Percentiles rank a stretch among this genome's conserved stretches.
These are phyloP conservation scores for Anagyrus pseudococci DNA, from an alignment of 2,888 invertebrate genomes.

Conservation along the genomic window DNA sequence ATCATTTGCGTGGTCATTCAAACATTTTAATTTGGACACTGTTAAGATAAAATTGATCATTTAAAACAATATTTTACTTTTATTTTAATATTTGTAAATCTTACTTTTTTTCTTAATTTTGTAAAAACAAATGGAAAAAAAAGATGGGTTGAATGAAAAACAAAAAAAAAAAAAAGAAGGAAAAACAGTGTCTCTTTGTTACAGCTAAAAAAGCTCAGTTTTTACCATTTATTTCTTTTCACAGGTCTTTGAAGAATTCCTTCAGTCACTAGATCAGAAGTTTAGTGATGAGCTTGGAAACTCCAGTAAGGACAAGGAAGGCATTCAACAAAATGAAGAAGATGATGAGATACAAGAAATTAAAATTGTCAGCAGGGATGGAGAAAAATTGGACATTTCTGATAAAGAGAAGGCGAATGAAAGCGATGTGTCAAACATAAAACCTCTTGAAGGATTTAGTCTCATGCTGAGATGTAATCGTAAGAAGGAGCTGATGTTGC, in stretches of 20 bases:
- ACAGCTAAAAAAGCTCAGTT: constrained; percentile 14
- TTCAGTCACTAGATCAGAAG: constrained; percentile 48
- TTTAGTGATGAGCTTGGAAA: constrained; percentile 20
- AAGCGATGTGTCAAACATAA: constrained; percentile 35
- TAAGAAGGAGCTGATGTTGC: constrained; percentile 56
- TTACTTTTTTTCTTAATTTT: not conserved
- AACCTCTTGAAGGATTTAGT: constrained; percentile 52
- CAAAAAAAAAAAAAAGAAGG: not conserved
- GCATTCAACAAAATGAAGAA: constrained; percentile 8
- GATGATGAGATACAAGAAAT: constrained; percentile 33
- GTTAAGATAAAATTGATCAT: no score
- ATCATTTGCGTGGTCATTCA: no score
- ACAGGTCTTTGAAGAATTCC: constrained; percentile 58
- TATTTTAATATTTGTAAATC: no score
- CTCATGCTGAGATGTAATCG: constrained; percentile 56
- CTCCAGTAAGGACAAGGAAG: constrained; percentile 19
- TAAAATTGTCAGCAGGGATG: constrained; percentile 25
- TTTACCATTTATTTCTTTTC: constrained; percentile 32
- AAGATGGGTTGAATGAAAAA: not conserved
- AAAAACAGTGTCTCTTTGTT: constrained; percentile 4
- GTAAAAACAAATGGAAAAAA: not conserved
- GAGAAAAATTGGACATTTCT: constrained; percentile 17
- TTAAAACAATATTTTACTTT: no score
- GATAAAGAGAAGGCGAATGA: constrained; percentile 36
- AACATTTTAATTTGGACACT: no score